Base-by-base conservation (phyloP, 2,888 invertebrate genomes). In the Oegoconia quadripuncta region DNA sequence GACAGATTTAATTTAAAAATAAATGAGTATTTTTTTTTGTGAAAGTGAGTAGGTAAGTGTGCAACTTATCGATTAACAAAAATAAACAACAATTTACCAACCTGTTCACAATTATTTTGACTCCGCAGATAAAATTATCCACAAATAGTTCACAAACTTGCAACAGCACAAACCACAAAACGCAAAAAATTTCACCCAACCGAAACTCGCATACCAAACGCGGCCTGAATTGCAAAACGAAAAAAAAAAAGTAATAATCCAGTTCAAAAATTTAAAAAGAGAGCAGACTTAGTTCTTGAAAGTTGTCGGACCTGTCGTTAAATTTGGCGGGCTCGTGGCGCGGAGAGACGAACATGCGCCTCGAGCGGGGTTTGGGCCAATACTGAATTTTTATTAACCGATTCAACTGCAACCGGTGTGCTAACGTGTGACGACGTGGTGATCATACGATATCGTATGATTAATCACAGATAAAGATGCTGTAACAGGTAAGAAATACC, bases 261-360 rank as follows among this genome's bases (percentile, higher is more conserved):
- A 8, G 28, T 14, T 8, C 28, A 8, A 15, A 14, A 23, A 23
- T 23, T 23, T 23, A 23, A 23, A 3, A 15, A 15, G 7, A 17
- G 7, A 17, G 18, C 11, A 30, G 12, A 17, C n/a, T 16, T n/a
- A 8, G 15, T 6, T 30, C 14, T 18, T 30, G 17, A 30, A 30
- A 30, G 30, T 30, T 17, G 18, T 2, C 9, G 11, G 9, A 18
- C 30, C 18, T 30, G 43, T 41, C 50, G 52, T 46, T 44, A 41
- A 11, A 13, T 46, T 50, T 46, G 45, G 50, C 50, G 52, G 46
- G 50, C 34, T 26, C 16, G 15, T n/a, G 1, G 26, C 6, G 30
- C n/a, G 6, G 1, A 38, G 18, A 20, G 13, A 13, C 5, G 5
- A 13, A 48, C 53, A 39, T 42, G 48, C 47, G 22, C 22, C 14